phyloP scores from a whole-genome alignment of 2,797 vertebrate genomes.

The Micromesistius poutassou region DNA sequence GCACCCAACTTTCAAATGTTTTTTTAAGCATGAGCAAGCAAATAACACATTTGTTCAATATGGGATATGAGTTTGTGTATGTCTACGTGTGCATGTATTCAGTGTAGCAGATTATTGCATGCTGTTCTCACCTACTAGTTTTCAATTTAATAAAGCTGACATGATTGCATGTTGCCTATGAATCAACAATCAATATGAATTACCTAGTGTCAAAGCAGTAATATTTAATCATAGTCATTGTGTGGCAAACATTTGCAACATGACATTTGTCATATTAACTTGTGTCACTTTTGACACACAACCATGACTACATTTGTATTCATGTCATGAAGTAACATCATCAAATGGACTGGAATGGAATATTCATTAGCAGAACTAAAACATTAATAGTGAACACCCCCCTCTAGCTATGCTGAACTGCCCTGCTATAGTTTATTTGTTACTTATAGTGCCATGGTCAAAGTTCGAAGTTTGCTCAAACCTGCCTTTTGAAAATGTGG shows the following conservation, averaged over 20 bases:
- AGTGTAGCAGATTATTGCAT: not conserved
- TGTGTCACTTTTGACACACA: too few relatives aligned
- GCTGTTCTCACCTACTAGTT: not conserved
- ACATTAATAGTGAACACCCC: not conserved
- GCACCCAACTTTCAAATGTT: not conserved
- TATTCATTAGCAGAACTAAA: not conserved
- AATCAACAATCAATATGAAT: slow-evolving; percentile 2
- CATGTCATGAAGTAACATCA: not conserved
- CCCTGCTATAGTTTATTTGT: not conserved
- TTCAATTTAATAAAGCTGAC: not conserved
- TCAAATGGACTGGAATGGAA: not conserved
- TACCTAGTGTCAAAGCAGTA: not conserved
- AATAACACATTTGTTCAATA: not conserved
- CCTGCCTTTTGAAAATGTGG: not conserved
- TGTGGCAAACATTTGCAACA: not conserved
- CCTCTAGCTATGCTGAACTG: not conserved
- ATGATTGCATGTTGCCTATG: not conserved
- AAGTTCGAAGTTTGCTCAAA: not conserved
- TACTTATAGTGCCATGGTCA: not conserved
- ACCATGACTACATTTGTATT: not conserved
- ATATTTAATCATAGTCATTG: not conserved
- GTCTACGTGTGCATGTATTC: not conserved
- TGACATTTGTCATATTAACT: not conserved
- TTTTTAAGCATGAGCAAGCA: not conserved
- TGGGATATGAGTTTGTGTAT: not conserved